Evolutionary conservation across 2,113 vertebrate species (phyloP).

Genomic region (Hydropotes inermis): DNA sequence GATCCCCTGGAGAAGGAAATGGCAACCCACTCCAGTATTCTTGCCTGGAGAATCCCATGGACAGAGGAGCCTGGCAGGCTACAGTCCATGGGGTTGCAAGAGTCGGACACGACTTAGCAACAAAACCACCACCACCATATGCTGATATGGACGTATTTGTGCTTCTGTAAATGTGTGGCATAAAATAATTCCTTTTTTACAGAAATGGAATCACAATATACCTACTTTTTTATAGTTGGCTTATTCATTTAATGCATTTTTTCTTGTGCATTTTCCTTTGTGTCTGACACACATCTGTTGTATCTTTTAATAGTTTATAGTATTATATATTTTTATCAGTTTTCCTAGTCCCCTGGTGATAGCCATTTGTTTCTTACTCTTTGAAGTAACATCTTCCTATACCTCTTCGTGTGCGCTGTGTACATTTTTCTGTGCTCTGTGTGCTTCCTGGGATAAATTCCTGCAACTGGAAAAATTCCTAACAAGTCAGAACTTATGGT

Average conservation of each 20-base stretch:
- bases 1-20: background rate
- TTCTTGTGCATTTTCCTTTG: background rate
- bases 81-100: background rate
- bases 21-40: background rate
- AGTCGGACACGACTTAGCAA: background rate
- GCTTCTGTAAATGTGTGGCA: background rate
- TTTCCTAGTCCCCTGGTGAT: background rate
- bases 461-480: background rate
- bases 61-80: background rate
- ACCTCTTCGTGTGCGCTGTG: background rate
- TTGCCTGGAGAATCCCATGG: background rate
- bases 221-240: background rate
- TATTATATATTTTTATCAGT: background rate
- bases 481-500: background rate
- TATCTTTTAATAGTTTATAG: background rate
- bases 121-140: background rate
- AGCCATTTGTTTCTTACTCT: background rate
- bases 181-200: background rate
- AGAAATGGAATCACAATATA: background rate
- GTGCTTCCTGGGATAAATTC: background rate
- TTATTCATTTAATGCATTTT: background rate
- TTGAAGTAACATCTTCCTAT: background rate
- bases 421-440: background rate
- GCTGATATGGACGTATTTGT: background rate
- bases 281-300: background rate